Evolutionary conservation across 2,888 invertebrate genomes (phyloP), one percentile per base, ranked within the genome.

Genomic region (Augiades crinisus): DNA sequence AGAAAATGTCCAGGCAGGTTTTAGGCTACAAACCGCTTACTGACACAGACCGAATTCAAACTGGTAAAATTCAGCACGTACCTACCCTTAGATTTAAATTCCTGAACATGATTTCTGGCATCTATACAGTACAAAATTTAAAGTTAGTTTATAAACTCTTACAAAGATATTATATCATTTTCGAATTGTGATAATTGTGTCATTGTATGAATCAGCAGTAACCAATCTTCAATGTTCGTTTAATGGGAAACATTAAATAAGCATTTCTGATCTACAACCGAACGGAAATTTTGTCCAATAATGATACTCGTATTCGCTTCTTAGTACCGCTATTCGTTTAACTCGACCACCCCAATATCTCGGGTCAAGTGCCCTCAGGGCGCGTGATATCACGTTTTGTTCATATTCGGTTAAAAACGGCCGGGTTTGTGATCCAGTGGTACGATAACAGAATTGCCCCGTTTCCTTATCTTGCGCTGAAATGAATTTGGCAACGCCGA

Each of bases 401-500:
- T 76, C 70, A 72, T 75, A 75, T 72, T 69, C 69, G 69, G 71
- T 75, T 78, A 77, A 80, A 80, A 82, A 77, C 72, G 70, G 70
- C 70, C 70, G 70, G 74, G 74, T 72, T 75, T 73, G 74, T 75
- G 78, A 78, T 75, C 63, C 63, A 60, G 63, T 59, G 63, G 52
- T 17, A 36, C 56, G 72, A 82, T 79, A 81, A 73, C 71, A 61
- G 67, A 75, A 80, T 80, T 75, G 72, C 68, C n/a, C n/a, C 68
- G 68, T 68, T 69, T 62, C 67, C 75, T 77, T 78, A 78, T 81
- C 72, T 69, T 57, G 57, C 60, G 64, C 50, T 59, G 57, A 62
- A 73, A 75, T 72, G 65, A 75, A 72, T 72, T 72, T 60, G 58
- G 58, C 55, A 60, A 59, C 65, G 63, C 60, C 62, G 63, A 65